Base-by-base conservation (phyloP, 2,888 invertebrate genomes). In the Latheticus oryzae region DNA sequence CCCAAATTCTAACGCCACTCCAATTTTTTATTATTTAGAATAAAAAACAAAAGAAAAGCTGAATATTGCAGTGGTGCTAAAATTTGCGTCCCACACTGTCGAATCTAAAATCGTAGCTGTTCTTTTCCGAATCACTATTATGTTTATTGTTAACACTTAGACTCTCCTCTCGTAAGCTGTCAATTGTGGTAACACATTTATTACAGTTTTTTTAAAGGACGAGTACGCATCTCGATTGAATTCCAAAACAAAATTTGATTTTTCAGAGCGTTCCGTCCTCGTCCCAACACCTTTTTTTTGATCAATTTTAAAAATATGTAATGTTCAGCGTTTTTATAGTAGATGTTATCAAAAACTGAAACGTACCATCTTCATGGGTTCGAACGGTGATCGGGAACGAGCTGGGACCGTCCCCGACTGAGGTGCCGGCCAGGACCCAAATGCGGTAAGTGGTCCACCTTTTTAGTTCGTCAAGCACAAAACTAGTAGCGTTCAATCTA, bases 351-450 rank as follows among this genome's bases (percentile, higher is more conserved):
- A 50, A 48, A 58, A 59, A 62, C 59, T 57, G 61, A 69, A 74
- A 91, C 96, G 90, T 96, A 98, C 98, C 97, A 89, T 96, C 97
- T 90, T 97, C 97, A 78, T 93, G 93, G 68, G 97, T 97, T 84
- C 91, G 90, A 73, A 95, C 90, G 74, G 89, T 87, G 84, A 96
- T 90, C 64, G 95, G 94, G 81, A 90, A 90, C 70, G 95, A 95
- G 73, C 90, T 87, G 63, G 93, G 97, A 63, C 98, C 97, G 81
- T 96, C 95, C 76, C 98, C 98, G 69, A 97, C 94, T 74, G 89
- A 90, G 72, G 97, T 98, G 75, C 95, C 95, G 65, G 97, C 97
- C 70, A 95, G 84, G 74, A 97, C 93, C 95, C 95, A 95, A 75
- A 98, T 90, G 79, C 94, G 89, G 85, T 98, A 98, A 80, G 93